These are phyloP conservation scores for Siniperca chuatsi DNA, from an alignment of 2,113 vertebrate species.

Conservation along the genomic window DNA sequence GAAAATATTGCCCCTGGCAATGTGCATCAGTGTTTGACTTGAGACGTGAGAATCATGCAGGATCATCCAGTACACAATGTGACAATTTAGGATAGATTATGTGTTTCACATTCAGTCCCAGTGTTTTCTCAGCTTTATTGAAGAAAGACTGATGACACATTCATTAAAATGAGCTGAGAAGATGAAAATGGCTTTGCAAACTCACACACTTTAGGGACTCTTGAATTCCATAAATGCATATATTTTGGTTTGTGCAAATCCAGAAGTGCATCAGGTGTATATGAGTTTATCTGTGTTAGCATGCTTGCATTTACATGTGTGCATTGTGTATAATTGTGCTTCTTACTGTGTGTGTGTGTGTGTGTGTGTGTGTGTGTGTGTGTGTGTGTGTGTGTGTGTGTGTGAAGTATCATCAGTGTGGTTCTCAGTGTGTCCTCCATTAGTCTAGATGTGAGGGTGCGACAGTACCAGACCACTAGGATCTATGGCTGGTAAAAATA, in stretches of 20 bases:
- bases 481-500: slow-evolving; percentile 78
- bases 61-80: not conserved
- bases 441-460: slow-evolving; percentile 54
- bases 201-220: too few relatives aligned
- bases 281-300: not conserved
- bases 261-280: not conserved
- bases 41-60: not conserved
- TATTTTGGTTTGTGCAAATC: not conserved
- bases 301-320: not conserved
- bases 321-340: not conserved
- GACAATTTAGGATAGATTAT: not conserved
- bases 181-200: not conserved
- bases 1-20: not conserved
- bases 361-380: not conserved
- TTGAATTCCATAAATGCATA: not conserved
- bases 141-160: not conserved
- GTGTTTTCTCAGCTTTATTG: not conserved
- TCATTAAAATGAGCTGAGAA: not conserved
- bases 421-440: slow-evolving; percentile 47
- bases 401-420: slow-evolving; percentile 14
- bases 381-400: not conserved
- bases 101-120: not conserved
- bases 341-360: not conserved
- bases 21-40: not conserved
- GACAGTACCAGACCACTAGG: slow-evolving; percentile 74